Evolutionary conservation across 2,888 invertebrate genomes (phyloP).

Genomic region (Alitta virens): DNA sequence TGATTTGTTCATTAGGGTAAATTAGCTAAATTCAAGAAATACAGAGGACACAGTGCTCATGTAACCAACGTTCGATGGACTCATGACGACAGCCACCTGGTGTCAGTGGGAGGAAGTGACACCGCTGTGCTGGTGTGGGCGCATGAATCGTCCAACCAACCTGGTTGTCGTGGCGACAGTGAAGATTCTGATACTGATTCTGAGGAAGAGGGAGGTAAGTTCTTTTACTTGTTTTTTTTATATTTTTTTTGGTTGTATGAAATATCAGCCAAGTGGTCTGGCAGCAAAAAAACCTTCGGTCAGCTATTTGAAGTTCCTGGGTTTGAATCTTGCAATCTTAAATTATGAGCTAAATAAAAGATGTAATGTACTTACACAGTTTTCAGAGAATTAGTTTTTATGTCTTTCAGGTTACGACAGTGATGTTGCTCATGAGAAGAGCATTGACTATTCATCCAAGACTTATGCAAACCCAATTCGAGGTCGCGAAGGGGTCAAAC

Average conservation of each 20-base stretch:
- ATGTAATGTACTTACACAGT: too few relatives aligned
- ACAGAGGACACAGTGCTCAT: conserved; percentile 58
- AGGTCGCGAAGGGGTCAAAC: conserved; percentile 45
- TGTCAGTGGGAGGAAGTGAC: conserved; percentile 58
- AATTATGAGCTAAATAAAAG: too few relatives aligned
- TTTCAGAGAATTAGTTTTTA: too few relatives aligned
- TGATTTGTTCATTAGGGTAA: conserved; percentile 45
- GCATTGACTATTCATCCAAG: conserved; percentile 53
- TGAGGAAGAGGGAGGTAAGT: conserved; percentile 52
- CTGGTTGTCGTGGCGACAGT: conserved; percentile 43
- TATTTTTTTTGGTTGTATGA: too few relatives aligned
- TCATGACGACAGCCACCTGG: conserved; percentile 45
- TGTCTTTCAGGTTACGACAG: conserved; percentile 53
- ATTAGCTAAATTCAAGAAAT: conserved; percentile 56
- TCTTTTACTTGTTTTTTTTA: too few relatives aligned
- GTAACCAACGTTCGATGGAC: conserved; percentile 58
- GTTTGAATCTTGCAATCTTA: too few relatives aligned
- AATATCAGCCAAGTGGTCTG: too few relatives aligned
- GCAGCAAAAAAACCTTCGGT: too few relatives aligned
- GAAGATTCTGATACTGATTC: conserved; percentile 56
- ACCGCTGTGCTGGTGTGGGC: conserved; percentile 58
- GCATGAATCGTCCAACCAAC: conserved; percentile 29
- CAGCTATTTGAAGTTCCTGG: too few relatives aligned
- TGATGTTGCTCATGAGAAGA: conserved; percentile 55
- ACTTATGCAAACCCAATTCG: conserved; percentile 50